Conservation (phyloP, 2,888 invertebrate species). For the Homarus gammarus region DNA sequence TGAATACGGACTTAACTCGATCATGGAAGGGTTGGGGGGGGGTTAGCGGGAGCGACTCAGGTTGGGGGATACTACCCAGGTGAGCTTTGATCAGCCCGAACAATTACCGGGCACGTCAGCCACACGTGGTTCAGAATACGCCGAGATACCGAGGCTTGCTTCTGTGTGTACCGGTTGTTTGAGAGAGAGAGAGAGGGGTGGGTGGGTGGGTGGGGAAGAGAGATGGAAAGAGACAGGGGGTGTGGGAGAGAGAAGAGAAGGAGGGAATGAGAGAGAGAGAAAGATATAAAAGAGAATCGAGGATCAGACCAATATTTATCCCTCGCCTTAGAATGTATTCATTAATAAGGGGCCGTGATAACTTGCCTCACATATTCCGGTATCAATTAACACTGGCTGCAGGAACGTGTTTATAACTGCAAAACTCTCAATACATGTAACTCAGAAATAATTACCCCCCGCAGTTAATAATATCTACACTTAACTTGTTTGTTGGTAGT, state of each 20-base stretch:
- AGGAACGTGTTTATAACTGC: too few relatives aligned
- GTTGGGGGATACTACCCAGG: not conserved
- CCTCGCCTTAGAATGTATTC: too few relatives aligned
- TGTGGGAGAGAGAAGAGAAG: conserved; percentile 7
- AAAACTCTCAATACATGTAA: too few relatives aligned
- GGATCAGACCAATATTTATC: too few relatives aligned
- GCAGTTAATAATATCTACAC: too few relatives aligned
- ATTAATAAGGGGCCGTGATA: too few relatives aligned
- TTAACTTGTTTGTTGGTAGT: too few relatives aligned
- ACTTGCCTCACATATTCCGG: too few relatives aligned
- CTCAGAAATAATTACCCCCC: too few relatives aligned
- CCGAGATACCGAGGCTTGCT: conserved; percentile 33
- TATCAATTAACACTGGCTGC: too few relatives aligned
- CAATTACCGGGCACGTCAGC: conserved; percentile 51
- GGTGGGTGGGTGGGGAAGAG: too few relatives aligned
- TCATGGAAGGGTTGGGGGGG: not conserved
- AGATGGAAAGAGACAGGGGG: not conserved
- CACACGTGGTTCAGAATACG: conserved; percentile 28
- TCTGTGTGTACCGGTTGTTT: not conserved
- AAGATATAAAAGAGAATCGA: not conserved
- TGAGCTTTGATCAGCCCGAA: conserved; percentile 45
- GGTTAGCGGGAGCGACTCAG: not conserved
- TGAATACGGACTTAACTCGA: not conserved
- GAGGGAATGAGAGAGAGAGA: conserved; percentile 6
- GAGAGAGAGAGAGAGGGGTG: conserved; percentile 1